Evolutionary conservation across 2,797 vertebrate species (phyloP).

Genomic region (Sebastes reedi): DNA sequence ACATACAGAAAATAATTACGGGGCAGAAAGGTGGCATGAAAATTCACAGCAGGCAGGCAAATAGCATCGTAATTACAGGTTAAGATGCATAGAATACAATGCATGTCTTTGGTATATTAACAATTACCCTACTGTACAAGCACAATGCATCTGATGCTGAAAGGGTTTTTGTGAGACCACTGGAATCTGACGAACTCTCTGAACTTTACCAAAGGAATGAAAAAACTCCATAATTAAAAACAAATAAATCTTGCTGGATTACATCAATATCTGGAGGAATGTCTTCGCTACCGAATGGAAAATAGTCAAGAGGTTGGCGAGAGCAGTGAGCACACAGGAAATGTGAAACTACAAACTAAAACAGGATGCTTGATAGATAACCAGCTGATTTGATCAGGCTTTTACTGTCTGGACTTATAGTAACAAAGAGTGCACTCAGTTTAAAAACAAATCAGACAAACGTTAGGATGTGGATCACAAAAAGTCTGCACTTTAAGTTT

Average conservation of each 20-base stretch:
- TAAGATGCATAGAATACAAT: constrained; percentile 43
- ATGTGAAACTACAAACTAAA: constrained; percentile 46
- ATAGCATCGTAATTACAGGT: constrained; percentile 14
- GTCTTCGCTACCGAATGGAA: constrained; percentile 38
- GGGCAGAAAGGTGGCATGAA: neutral
- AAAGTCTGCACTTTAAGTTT: neutral
- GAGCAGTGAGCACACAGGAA: constrained; percentile 56
- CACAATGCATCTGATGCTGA: neutral
- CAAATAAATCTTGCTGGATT: constrained; percentile 64
- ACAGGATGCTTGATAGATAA: constrained; percentile 47
- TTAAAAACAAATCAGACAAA: neutral
- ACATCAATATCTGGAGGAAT: constrained; percentile 55
- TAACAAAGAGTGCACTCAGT: neutral
- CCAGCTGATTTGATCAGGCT: constrained; percentile 23
- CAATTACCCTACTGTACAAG: constrained; percentile 4
- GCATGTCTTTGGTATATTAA: constrained; percentile 66
- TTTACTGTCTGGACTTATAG: neutral
- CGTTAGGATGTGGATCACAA: neutral
- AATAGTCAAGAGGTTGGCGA: constrained; percentile 39
- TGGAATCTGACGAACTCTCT: constrained; percentile 39
- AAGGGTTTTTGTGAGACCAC: constrained; percentile 1
- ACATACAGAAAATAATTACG: neutral
- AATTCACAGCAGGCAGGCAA: constrained; percentile 13
- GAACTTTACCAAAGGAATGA: constrained; percentile 20
- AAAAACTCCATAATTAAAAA: constrained; percentile 51